Percentiles rank a stretch among this genome's conserved stretches.
Evolutionary conservation across 2,888 invertebrate genomes (phyloP).

Genomic region (Stictocephala bisonia): DNA sequence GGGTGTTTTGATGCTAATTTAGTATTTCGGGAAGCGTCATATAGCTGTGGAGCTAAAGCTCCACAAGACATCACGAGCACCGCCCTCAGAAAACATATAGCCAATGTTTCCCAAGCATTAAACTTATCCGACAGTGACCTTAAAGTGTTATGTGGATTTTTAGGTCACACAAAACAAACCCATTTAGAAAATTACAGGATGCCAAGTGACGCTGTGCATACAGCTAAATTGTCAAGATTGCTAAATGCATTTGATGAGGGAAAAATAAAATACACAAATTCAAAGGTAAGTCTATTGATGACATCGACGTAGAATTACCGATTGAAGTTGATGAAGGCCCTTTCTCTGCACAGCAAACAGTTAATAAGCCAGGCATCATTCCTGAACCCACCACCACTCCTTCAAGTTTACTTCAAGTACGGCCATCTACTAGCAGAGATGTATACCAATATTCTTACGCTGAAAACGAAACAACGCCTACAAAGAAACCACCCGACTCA

Average conservation of each 20-base stretch:
- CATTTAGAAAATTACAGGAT: background rate
- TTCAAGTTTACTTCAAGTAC: too few relatives aligned
- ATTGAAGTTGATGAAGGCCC: background rate
- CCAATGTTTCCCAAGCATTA: background rate
- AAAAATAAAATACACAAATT: background rate
- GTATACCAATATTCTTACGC: too few relatives aligned
- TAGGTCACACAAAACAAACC: background rate
- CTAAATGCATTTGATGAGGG: background rate
- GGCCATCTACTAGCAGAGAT: too few relatives aligned
- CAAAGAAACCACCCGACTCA: too few relatives aligned
- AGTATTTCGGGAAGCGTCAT: background rate
- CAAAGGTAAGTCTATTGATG: background rate
- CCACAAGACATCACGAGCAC: background rate
- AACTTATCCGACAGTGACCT: constrained; percentile 2
- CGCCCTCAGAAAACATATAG: background rate
- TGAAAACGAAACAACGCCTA: too few relatives aligned
- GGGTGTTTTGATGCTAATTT: background rate
- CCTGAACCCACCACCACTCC: too few relatives aligned
- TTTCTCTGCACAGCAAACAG: background rate
- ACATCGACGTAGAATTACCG: background rate
- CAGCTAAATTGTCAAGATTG: background rate
- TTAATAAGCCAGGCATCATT: background rate
- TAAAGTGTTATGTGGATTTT: background rate
- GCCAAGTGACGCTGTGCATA: background rate
- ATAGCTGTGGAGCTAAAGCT: background rate